phyloP scores from a whole-genome alignment of 2,888 invertebrate genomes.

The Ophonus ardosiacus region DNA sequence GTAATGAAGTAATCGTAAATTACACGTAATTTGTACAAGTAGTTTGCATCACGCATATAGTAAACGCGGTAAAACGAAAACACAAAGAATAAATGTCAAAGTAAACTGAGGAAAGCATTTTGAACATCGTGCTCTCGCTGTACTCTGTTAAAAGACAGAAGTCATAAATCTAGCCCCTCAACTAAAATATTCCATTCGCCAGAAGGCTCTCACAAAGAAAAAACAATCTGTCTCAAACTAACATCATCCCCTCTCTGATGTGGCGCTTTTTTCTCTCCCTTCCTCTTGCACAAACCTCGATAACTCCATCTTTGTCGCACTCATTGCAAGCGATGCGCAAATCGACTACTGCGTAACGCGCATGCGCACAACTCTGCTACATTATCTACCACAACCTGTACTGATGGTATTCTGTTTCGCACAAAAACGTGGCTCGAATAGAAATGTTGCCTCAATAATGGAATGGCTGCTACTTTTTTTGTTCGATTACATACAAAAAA shows the following conservation, averaged over 20 bases:
- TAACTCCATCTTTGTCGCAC: constrained; percentile 24
- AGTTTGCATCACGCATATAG: neutral
- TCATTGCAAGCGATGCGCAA: constrained; percentile 49
- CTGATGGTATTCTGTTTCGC: constrained; percentile 58
- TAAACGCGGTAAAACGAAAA: constrained; percentile 35
- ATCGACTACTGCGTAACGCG: constrained; percentile 47
- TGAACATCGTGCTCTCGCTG: constrained; percentile 4
- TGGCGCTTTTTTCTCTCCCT: constrained; percentile 12
- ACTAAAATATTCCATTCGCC: constrained; percentile 64
- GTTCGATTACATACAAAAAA: constrained; percentile 35
- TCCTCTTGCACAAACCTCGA: neutral
- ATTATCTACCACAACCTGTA: constrained; percentile 64
- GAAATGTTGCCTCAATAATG: constrained; percentile 57
- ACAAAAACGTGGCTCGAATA: constrained; percentile 62
- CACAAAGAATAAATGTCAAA: constrained; percentile 55
- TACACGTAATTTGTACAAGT: neutral
- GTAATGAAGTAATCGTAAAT: neutral
- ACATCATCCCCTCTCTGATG: constrained; percentile 43
- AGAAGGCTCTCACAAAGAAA: constrained; percentile 63
- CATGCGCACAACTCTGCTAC: constrained; percentile 56
- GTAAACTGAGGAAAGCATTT: constrained; percentile 17
- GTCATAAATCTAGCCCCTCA: constrained; percentile 62
- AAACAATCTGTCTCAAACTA: constrained; percentile 64
- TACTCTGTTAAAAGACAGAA: constrained; percentile 62
- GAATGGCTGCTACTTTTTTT: constrained; percentile 48